Conservation (phyloP, 1,140 invertebrate genomes). For the Drosophila bocqueti region DNA sequence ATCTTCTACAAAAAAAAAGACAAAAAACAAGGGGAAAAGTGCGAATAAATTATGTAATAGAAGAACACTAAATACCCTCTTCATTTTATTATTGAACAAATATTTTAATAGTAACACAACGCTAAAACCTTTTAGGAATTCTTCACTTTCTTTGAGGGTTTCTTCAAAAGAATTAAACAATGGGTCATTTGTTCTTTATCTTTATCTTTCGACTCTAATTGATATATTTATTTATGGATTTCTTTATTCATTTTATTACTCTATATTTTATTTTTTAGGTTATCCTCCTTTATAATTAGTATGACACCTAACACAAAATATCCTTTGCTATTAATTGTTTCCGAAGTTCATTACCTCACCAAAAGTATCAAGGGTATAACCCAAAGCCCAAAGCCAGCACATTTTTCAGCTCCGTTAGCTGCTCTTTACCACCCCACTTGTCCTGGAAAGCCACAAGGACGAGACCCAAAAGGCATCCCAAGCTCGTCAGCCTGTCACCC, state of each 20-base stretch:
- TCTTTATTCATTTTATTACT: background rate
- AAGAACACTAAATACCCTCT: background rate
- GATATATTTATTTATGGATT: too few relatives aligned
- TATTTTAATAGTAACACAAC: too few relatives aligned
- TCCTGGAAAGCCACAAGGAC: constrained; percentile 24
- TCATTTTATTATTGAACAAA: background rate
- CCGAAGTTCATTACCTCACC: background rate
- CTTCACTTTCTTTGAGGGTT: too few relatives aligned
- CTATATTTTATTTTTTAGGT: background rate
- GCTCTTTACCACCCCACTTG: constrained; percentile 1
- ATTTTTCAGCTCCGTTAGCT: constrained; percentile 51
- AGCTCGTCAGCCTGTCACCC: constrained; percentile 52
- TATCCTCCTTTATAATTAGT: background rate
- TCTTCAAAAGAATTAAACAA: background rate
- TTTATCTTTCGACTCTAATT: background rate
- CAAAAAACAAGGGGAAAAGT: background rate
- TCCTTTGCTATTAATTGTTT: background rate
- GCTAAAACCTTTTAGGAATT: too few relatives aligned
- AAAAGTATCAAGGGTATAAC: constrained; percentile 6
- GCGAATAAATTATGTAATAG: background rate
- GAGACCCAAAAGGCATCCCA: constrained; percentile 50
- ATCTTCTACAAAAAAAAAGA: constrained; percentile 12
- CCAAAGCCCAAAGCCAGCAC: constrained; percentile 35
- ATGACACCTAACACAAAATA: background rate
- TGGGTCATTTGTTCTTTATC: background rate